phyloP scores from a whole-genome alignment of 1,140 invertebrate genomes.

The Trinorchestia longiramus region DNA sequence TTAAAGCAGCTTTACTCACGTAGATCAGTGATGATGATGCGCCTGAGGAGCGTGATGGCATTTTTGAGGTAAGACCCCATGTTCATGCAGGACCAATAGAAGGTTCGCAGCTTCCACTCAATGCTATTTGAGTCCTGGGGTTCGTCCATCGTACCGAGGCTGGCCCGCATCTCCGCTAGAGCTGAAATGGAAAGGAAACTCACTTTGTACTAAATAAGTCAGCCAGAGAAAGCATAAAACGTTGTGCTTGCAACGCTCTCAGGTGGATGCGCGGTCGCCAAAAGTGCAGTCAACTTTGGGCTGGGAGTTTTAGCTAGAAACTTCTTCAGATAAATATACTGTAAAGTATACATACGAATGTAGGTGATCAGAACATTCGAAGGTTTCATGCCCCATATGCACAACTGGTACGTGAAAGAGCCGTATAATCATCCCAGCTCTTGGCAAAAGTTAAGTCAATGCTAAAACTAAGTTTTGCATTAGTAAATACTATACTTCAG shows the following conservation, averaged over 20 bases:
- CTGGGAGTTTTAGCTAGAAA: not conserved
- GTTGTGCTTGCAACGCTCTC: not conserved
- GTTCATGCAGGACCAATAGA: conserved; percentile 66
- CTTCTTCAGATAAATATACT: too few species aligned
- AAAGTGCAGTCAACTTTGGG: not conserved
- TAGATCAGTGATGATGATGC: conserved; percentile 60
- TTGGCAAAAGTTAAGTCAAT: not conserved
- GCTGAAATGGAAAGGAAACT: conserved; percentile 56
- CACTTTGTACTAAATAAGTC: not conserved
- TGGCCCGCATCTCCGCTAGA: conserved; percentile 63
- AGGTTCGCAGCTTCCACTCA: conserved; percentile 64
- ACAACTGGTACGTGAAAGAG: not conserved
- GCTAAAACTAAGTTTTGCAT: not conserved
- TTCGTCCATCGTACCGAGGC: conserved; percentile 64
- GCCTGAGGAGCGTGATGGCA: conserved; percentile 59
- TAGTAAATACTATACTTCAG: not conserved
- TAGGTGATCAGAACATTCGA: not conserved
- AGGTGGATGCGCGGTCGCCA: not conserved
- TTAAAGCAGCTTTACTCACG: conserved; percentile 55
- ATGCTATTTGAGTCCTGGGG: conserved; percentile 64
- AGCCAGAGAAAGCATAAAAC: not conserved
- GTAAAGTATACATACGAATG: too few species aligned
- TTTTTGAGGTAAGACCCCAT: conserved; percentile 62
- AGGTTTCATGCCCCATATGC: not conserved
- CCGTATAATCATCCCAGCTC: not conserved